Percentiles rank a stretch among this genome's conserved stretches.
Conservation (phyloP, 2,888 invertebrate genomes). For the Noctua janthe region DNA sequence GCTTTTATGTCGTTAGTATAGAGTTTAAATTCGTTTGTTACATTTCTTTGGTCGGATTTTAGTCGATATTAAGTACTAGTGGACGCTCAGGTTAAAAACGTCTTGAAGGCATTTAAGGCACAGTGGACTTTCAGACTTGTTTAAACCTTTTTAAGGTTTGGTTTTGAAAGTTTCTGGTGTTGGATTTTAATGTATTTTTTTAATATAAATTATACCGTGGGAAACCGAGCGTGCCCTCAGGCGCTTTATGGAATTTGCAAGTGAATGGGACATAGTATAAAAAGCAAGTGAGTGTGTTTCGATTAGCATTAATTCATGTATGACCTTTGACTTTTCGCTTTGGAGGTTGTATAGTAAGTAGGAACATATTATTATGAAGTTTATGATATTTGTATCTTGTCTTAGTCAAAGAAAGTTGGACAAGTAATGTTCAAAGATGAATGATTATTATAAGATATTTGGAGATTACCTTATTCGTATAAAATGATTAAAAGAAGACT, state of each 20-base stretch:
- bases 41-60: conserved; percentile 71
- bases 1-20: conserved; percentile 66
- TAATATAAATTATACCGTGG: conserved; percentile 84
- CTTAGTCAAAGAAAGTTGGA: conserved; percentile 42
- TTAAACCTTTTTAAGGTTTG: neutral
- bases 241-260: conserved; percentile 88
- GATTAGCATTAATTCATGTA: conserved; percentile 73
- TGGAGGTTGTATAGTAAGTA: conserved; percentile 44
- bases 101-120: conserved; percentile 15
- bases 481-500: neutral
- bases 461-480: neutral
- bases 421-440: conserved; percentile 16
- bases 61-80: conserved; percentile 73
- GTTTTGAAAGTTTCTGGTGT: neutral
- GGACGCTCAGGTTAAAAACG: conserved; percentile 19
- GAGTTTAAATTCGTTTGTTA: conserved; percentile 68
- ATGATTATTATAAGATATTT: neutral
- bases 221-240: conserved; percentile 91
- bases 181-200: conserved; percentile 64
- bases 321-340: conserved; percentile 55
- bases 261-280: conserved; percentile 78
- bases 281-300: conserved; percentile 75
- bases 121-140: conserved; percentile 30
- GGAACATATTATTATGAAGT: conserved; percentile 45
- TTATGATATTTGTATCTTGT: conserved; percentile 55